A percentile compares a stretch with the other conserved stretches of the same genome.
Conservation (phyloP, 1,140 invertebrate species). For the Psix sp. region DNA sequence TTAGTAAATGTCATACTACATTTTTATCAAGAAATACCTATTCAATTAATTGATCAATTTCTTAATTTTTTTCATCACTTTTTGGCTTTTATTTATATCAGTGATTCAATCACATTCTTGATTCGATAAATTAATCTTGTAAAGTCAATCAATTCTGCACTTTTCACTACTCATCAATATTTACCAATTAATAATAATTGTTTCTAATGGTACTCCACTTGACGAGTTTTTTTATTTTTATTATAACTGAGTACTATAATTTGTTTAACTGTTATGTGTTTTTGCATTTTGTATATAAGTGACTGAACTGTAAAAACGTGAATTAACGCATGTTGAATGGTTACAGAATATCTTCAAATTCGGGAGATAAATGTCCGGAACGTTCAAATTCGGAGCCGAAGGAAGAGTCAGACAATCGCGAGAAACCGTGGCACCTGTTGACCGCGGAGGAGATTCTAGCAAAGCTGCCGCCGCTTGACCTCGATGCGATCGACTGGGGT, state of each 20-base stretch:
- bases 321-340: not conserved
- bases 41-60: no score
- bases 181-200: not conserved
- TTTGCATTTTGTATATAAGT: not conserved
- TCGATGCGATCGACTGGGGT: constrained; percentile 77
- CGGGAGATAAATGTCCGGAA: constrained; percentile 36
- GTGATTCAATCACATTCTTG: constrained; percentile 28
- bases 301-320: no score
- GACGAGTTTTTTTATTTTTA: no score
- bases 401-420: constrained; percentile 26
- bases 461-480: constrained; percentile 81
- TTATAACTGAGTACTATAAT: no score
- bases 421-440: constrained; percentile 61
- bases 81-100: constrained; percentile 17
- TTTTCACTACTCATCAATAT: constrained; percentile 2
- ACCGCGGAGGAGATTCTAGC: constrained; percentile 79
- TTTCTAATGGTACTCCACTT: no score
- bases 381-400: constrained; percentile 21
- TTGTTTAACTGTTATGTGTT: no score
- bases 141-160: constrained; percentile 12
- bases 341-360: constrained; percentile 37
- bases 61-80: no score
- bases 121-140: no score
- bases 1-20: no score
- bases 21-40: no score